A percentile compares a stretch with the other conserved stretches of the same genome.
These are phyloP conservation scores for Zootermopsis nevadensis DNA, from an alignment of 2,888 invertebrate genomes.

Conservation along the genomic window DNA sequence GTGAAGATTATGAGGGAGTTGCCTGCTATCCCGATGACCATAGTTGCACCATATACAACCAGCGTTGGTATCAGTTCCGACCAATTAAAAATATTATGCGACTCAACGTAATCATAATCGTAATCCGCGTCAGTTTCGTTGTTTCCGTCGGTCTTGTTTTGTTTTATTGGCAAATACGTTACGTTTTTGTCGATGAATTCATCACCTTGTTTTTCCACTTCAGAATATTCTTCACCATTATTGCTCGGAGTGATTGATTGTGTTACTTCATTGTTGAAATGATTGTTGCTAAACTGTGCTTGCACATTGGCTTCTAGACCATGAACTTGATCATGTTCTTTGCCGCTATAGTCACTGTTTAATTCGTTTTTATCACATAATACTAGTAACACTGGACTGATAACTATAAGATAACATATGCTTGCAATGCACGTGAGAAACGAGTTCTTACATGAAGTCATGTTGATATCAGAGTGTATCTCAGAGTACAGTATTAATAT, in stretches of 20 bases:
- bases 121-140: constrained; percentile 56
- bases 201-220: background rate
- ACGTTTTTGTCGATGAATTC: background rate
- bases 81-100: constrained; percentile 66
- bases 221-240: background rate
- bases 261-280: background rate
- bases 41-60: constrained; percentile 70
- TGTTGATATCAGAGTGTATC: background rate
- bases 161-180: background rate
- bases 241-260: background rate
- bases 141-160: background rate
- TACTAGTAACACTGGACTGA: background rate
- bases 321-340: background rate
- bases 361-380: background rate
- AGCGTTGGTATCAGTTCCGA: constrained; percentile 69
- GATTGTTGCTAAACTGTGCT: background rate
- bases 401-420: background rate
- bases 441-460: background rate
- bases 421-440: background rate
- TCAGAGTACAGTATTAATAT: background rate
- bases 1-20: constrained; percentile 70
- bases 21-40: constrained; percentile 71
- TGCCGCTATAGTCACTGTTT: background rate
- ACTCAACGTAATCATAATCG: constrained; percentile 66
- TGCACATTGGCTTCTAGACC: background rate